Conservation (phyloP, 2,797 vertebrate genomes). For the Merluccius polli region DNA sequence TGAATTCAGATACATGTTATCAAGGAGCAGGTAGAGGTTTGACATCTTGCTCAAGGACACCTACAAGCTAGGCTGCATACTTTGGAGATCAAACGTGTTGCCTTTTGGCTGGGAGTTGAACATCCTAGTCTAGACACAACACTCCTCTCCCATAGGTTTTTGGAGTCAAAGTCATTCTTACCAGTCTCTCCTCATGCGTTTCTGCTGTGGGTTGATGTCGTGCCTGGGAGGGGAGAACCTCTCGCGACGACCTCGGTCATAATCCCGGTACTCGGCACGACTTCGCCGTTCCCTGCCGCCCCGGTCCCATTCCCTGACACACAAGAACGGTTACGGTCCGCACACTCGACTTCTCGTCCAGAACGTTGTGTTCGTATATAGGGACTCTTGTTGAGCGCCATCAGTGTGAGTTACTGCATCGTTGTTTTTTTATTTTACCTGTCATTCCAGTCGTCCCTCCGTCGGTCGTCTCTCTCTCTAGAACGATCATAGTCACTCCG, state of each 20-base stretch:
- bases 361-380: neutral
- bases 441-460: constrained; percentile 92
- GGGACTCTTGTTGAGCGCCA: neutral
- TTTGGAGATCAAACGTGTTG: neutral
- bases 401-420: neutral
- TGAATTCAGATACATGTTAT: neutral
- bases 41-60: neutral
- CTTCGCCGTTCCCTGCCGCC: constrained; percentile 87
- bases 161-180: constrained; percentile 50
- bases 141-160: neutral
- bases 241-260: constrained; percentile 85
- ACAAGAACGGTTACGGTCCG: constrained; percentile 13
- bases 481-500: constrained; percentile 91
- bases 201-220: constrained; percentile 89
- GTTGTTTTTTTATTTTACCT: constrained; percentile 63
- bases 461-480: constrained; percentile 85
- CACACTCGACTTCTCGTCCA: neutral
- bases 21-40: neutral
- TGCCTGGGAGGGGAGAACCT: constrained; percentile 87
- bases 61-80: neutral
- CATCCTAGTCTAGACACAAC: neutral
- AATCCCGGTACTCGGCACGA: constrained; percentile 88
- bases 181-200: constrained; percentile 93
- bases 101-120: neutral
- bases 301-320: constrained; percentile 86